Conservation (phyloP, 37 sponge, comb jelly and placozoan genomes). For the Aplysina aerophoba region DNA sequence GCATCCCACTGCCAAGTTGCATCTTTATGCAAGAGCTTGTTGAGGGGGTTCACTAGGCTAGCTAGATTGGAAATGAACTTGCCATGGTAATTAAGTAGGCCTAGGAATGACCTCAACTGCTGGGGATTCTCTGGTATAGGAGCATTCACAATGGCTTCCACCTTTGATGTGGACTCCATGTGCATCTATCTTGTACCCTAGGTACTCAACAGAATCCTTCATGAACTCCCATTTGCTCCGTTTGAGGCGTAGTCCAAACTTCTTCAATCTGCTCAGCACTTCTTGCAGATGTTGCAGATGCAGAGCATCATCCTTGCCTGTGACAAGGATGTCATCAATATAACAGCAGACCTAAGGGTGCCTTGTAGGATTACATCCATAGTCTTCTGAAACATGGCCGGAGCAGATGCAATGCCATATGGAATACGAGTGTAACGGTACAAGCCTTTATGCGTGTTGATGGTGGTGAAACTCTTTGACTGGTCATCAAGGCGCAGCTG, state of each 20-base stretch:
- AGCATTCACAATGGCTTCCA: constrained; percentile 4
- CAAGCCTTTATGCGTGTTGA: constrained; percentile 27
- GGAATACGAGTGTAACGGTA: constrained; percentile 12
- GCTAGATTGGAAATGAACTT: too few relatives aligned
- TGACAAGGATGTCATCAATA: constrained; percentile 27
- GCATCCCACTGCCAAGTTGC: too few relatives aligned
- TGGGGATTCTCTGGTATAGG: neutral
- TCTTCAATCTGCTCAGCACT: constrained; percentile 3
- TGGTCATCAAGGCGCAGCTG: constrained; percentile 3
- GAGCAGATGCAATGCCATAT: constrained; percentile 25
- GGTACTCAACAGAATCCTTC: neutral
- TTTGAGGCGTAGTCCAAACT: neutral
- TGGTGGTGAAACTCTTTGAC: neutral
- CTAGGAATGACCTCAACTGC: constrained; percentile 7
- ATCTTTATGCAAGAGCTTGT: too few relatives aligned
- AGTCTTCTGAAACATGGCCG: too few relatives aligned
- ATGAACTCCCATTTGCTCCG: constrained; percentile 13
- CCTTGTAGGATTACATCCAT: constrained; percentile 26
- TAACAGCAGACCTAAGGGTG: neutral
- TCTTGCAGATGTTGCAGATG: neutral
- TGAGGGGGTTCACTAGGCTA: too few relatives aligned
- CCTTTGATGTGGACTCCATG: constrained; percentile 19
- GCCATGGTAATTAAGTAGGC: neutral
- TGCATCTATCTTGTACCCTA: too few relatives aligned
- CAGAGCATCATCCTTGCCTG: neutral